Percentiles rank a stretch among this genome's conserved stretches.
These are phyloP conservation scores for Coregonus sp. DNA, from an alignment of 2,797 vertebrate genomes.

Conservation along the genomic window DNA sequence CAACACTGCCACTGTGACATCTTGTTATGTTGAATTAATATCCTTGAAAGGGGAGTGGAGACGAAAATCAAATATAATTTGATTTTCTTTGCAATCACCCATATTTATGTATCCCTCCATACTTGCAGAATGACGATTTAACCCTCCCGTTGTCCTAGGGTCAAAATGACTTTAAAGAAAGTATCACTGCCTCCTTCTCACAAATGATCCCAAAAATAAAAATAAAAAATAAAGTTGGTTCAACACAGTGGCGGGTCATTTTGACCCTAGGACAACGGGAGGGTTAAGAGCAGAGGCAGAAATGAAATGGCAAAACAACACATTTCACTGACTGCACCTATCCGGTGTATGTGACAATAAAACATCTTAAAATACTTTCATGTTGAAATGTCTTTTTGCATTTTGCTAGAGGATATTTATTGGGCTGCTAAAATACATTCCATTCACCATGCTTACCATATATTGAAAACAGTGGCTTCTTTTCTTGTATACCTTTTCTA, in stretches of 20 bases:
- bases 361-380: neutral
- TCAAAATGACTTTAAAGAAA: no score
- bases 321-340: no score
- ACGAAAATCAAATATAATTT: neutral
- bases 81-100: neutral
- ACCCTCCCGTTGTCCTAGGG: no score
- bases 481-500: neutral
- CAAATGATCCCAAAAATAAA: no score
- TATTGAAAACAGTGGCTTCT: neutral
- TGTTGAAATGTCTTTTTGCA: neutral
- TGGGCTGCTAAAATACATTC: neutral
- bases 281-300: neutral
- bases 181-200: no score
- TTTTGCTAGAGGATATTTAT: neutral
- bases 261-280: no score
- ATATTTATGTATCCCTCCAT: neutral
- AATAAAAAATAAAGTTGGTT: no score
- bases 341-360: no score
- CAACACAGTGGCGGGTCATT: no score
- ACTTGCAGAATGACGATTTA: neutral
- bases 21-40: constrained; percentile 49
- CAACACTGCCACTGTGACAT: constrained; percentile 41
- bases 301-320: neutral
- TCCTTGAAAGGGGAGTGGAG: constrained; percentile 15
- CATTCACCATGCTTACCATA: neutral